phyloP scores from a whole-genome alignment of 2,797 vertebrate species.

The Crossoptilon crossoptilon region DNA sequence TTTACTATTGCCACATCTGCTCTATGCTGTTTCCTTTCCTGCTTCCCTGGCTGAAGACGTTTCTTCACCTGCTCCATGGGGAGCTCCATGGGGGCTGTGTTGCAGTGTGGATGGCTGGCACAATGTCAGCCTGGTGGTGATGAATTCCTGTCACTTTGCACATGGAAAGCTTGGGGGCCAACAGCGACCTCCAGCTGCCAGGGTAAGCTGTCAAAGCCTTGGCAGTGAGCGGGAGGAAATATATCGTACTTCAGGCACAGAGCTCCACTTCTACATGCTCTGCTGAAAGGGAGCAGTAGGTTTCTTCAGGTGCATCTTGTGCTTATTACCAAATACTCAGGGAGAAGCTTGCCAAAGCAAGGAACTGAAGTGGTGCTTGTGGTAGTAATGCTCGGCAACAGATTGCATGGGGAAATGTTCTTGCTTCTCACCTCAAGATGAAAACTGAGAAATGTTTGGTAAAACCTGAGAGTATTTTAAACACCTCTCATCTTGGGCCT shows the following conservation, averaged over 20 bases:
- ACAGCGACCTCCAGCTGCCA: not conserved
- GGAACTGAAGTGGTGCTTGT: not conserved
- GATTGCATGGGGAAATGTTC: not conserved
- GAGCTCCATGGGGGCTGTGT: not conserved
- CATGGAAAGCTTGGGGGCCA: not conserved
- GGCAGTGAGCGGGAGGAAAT: not conserved
- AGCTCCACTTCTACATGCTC: not conserved
- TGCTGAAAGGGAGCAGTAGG: not conserved
- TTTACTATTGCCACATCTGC: not conserved
- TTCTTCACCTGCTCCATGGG: not conserved
- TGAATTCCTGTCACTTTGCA: not conserved
- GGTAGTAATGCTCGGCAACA: not conserved
- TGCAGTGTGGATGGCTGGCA: not conserved
- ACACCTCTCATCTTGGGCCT: not conserved
- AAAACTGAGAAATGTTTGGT: not conserved
- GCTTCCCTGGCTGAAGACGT: not conserved
- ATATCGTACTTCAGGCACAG: not conserved
- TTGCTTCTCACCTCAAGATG: not conserved
- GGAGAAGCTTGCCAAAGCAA: not conserved
- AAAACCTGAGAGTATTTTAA: not conserved
- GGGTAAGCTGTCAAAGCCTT: not conserved
- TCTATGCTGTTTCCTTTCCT: not conserved
- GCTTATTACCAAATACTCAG: not conserved
- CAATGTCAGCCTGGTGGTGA: rapidly evolving
- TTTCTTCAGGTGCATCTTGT: not conserved